These are phyloP conservation scores for Pedionomus torquatus DNA, from an alignment of 2,113 vertebrate genomes.

Conservation along the genomic window DNA sequence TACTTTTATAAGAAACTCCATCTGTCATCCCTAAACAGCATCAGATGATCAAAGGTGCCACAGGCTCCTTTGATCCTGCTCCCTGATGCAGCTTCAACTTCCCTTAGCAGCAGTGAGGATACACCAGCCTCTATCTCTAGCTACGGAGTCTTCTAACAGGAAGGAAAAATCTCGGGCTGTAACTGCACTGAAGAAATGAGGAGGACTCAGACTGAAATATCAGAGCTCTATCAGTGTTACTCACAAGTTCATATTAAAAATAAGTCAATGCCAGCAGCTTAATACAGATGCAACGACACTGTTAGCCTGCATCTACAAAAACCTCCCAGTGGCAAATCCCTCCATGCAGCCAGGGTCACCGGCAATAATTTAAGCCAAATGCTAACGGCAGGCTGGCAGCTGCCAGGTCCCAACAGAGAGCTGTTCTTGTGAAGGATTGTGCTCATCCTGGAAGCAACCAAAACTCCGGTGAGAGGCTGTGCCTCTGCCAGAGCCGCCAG, in stretches of 20 bases:
- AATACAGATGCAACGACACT: not conserved
- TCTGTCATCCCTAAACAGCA: not conserved
- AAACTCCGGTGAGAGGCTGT: not conserved
- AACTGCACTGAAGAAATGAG: rapidly evolving
- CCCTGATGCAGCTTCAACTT: not conserved
- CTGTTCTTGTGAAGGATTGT: not conserved
- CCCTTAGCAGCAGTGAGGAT: not conserved
- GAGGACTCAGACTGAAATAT: not conserved
- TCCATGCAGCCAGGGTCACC: not conserved
- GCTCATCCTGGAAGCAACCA: not conserved
- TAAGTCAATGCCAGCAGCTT: not conserved
- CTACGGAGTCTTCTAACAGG: not conserved
- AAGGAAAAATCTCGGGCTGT: not conserved
- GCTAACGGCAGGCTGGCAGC: not conserved
- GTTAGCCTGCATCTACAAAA: not conserved
- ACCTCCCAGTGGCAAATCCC: not conserved
- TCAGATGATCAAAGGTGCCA: not conserved
- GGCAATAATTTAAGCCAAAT: rapidly evolving
- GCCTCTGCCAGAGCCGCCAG: not conserved
- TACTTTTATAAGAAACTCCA: not conserved
- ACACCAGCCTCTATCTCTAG: not conserved
- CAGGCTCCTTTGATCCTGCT: not conserved
- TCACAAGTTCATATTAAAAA: not conserved
- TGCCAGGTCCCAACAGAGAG: not conserved
- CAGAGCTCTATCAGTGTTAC: not conserved